Base-by-base conservation (phyloP, 2,113 vertebrate genomes). In the Cavia porcellus region DNA sequence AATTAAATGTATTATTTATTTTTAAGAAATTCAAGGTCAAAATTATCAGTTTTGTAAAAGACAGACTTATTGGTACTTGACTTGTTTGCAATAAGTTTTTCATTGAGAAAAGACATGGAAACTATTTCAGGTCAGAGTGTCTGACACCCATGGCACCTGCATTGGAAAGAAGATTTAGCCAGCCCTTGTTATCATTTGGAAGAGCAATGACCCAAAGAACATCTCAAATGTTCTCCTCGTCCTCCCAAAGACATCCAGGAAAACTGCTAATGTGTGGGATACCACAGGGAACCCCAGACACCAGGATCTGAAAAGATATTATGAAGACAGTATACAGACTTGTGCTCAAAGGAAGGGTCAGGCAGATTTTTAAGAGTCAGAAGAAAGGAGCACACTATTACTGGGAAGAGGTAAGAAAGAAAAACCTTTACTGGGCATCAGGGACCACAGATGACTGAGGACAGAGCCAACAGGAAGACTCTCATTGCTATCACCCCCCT, bases 311-410 rank as follows among this genome's bases (percentile, higher is more conserved):
- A 80, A 62, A 96, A 87, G 81, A 77, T 77, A 88, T 70, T 87
- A 74, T 35, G 92, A 74, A 83, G n/a, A 28, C 66, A 38, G 32
- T 14, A 70, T 55, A 11, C 86, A 55, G 42, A 17, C 61, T 59
- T 38, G 7, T 9, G 38, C 19, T 70, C 75, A 75, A 74, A 87
- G 82, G 57, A 87, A 87, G 55, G 47, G 62, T n/a, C 83, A 42
- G 12, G 75, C 30, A 14, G 68, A 35, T 88, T 62, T 94, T 84
- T 30, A 96, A 95, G 88, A 64, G 47, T 90, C 77, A 96, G 85
- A 92, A 10, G 52, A 83, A 95, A 96, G 30, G 28, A 96, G 64
- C 32, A 66, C 42, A 24, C 30, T 79, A 47, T 66, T 95, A 55
- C n/a, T 11, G 70, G 55, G 57, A 45, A 95, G 72, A 97, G 47